phyloP scores from a whole-genome alignment of 2,113 vertebrate genomes.

The Centropus unirufus region DNA sequence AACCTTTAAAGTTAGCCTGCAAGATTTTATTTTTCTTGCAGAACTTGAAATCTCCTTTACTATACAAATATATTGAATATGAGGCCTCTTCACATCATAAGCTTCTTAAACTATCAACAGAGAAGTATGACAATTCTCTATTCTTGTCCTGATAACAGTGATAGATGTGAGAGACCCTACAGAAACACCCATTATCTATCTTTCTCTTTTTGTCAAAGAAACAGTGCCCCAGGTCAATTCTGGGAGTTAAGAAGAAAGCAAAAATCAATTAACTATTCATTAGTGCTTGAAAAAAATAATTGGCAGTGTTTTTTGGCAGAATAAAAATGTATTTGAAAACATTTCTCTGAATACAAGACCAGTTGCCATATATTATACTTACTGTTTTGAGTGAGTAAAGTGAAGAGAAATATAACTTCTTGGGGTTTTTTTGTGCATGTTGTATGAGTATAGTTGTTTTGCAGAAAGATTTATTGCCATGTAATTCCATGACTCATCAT shows the following conservation, averaged over 20 bases:
- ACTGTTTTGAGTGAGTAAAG: not conserved
- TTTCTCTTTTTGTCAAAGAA: conserved; percentile 14
- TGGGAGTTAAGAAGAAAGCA: not conserved
- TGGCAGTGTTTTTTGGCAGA: not conserved
- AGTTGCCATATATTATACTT: not conserved
- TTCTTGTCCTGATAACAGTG: conserved; percentile 40
- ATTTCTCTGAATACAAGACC: not conserved
- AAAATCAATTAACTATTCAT: conserved; percentile 13
- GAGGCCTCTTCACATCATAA: not conserved
- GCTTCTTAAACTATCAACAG: conserved; percentile 4
- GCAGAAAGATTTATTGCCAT: not conserved
- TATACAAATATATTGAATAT: conserved; percentile 16
- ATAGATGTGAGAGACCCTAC: conserved; percentile 22
- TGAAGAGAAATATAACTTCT: not conserved
- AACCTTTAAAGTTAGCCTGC: conserved; percentile 13
- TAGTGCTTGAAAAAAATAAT: not conserved
- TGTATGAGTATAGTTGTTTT: not conserved
- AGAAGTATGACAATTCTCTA: not conserved
- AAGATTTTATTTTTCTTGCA: conserved; percentile 49
- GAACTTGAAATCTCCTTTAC: conserved; percentile 2
- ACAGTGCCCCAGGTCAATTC: not conserved
- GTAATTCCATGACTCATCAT: not conserved
- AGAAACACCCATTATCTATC: conserved; percentile 16
- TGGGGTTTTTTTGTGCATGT: not conserved
- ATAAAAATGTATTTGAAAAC: not conserved